phyloP scores from a whole-genome alignment of 2,888 invertebrate genomes.

The Carpatolechia fugitivella region DNA sequence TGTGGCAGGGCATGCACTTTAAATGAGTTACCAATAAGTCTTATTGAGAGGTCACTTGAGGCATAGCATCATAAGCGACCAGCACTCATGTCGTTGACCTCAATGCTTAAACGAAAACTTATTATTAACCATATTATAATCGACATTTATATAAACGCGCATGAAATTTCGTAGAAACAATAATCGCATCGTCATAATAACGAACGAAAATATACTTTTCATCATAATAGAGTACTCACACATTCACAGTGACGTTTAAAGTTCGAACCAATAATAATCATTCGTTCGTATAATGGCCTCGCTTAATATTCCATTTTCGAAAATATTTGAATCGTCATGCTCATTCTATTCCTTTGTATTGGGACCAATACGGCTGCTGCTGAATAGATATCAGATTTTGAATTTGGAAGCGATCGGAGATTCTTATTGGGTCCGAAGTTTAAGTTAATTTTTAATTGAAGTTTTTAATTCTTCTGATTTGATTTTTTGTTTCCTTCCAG shows the following conservation, averaged over 20 bases:
- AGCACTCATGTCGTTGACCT: conserved; percentile 71
- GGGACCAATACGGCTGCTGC: conserved; percentile 54
- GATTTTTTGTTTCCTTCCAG: conserved; percentile 50
- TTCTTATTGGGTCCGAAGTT: conserved; percentile 56
- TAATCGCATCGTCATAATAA: conserved; percentile 6
- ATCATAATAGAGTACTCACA: conserved; percentile 53
- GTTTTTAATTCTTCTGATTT: conserved; percentile 20
- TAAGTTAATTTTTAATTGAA: conserved; percentile 37
- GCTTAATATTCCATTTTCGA: conserved; percentile 78
- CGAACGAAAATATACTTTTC: conserved; percentile 37
- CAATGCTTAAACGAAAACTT: conserved; percentile 59
- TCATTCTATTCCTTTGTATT: conserved; percentile 72
- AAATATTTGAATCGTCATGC: conserved; percentile 78
- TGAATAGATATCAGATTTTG: conserved; percentile 65
- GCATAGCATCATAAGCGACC: conserved; percentile 61
- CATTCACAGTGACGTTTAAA: conserved; percentile 33
- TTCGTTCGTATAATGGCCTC: conserved; percentile 72
- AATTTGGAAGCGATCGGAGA: conserved; percentile 68
- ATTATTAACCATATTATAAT: conserved; percentile 39
- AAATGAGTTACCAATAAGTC: conserved; percentile 74
- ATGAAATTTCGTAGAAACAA: conserved; percentile 23
- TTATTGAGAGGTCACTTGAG: conserved; percentile 73
- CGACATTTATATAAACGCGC: conserved; percentile 31
- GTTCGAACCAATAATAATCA: conserved; percentile 58
- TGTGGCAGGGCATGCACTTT: conserved; percentile 56